Percentiles rank a stretch among this genome's conserved stretches.
Evolutionary conservation across 2,797 vertebrate genomes (phyloP).

Genomic region (Enteromius thamalakanensis): DNA sequence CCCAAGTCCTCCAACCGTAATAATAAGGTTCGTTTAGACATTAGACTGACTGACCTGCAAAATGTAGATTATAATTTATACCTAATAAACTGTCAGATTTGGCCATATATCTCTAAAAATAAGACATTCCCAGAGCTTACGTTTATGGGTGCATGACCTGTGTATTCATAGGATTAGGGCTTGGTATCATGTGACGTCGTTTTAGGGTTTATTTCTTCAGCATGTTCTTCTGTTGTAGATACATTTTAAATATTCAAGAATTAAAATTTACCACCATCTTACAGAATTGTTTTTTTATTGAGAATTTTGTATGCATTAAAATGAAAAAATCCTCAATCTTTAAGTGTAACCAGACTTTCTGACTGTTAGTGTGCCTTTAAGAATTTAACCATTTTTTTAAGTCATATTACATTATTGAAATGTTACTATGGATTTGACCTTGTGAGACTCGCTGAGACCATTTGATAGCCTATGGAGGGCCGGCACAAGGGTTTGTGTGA

Average conservation of each 20-base stretch:
- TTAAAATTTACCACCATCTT: not conserved
- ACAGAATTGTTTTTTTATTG: not conserved
- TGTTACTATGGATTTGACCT: constrained; percentile 62
- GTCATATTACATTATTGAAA: constrained; percentile 42
- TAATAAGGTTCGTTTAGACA: constrained; percentile 65
- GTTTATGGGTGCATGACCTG: constrained; percentile 57
- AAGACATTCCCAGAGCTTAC: constrained; percentile 50
- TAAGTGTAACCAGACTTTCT: not conserved
- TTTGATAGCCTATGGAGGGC: constrained; percentile 49
- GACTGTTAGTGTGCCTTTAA: not conserved
- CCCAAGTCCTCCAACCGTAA: constrained; percentile 68
- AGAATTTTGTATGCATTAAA: not conserved
- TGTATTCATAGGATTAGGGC: constrained; percentile 41
- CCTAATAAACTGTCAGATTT: constrained; percentile 44
- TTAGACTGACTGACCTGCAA: constrained; percentile 48
- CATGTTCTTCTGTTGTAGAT: not conserved
- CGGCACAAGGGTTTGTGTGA: constrained; percentile 33
- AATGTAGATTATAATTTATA: constrained; percentile 44
- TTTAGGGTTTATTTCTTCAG: not conserved
- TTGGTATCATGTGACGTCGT: constrained; percentile 18
- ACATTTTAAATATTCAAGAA: not conserved
- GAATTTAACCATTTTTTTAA: not conserved
- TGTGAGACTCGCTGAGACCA: constrained; percentile 46
- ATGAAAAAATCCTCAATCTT: not conserved
- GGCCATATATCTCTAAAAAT: constrained; percentile 39